Percentiles rank a stretch among this genome's conserved stretches.
phyloP scores from a whole-genome alignment of 2,113 vertebrate species.

The Aleadryas rufinucha region DNA sequence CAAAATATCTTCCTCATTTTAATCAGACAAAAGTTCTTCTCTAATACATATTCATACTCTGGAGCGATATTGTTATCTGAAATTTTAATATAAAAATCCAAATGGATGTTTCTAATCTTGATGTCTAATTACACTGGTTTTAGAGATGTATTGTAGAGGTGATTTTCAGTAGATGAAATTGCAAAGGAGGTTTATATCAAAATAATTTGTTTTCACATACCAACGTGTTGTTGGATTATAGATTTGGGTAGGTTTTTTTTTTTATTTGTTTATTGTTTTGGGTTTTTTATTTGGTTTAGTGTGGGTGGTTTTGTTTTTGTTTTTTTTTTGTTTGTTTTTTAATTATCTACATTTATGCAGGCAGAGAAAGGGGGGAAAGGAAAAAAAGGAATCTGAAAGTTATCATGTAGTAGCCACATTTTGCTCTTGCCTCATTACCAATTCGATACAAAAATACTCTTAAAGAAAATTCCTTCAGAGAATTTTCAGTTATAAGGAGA shows the following conservation, averaged over 20 bases:
- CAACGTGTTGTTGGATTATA: not conserved
- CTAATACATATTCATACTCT: not conserved
- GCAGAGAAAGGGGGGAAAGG: not conserved
- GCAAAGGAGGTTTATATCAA: not conserved
- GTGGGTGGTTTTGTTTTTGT: no score
- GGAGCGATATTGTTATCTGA: not conserved
- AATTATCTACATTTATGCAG: not conserved
- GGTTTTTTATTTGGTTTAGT: not conserved
- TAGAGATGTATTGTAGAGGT: not conserved
- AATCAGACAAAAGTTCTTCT: not conserved
- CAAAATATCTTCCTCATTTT: not conserved
- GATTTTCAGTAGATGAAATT: not conserved
- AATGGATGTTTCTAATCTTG: not conserved
- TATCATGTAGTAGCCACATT: not conserved
- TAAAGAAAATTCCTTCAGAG: not conserved
- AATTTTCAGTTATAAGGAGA: not conserved
- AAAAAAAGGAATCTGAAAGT: not conserved
- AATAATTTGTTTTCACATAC: not conserved
- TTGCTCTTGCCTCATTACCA: not conserved
- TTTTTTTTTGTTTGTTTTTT: not conserved
- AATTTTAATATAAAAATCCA: not conserved
- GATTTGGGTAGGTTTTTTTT: not conserved
- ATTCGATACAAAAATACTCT: not conserved
- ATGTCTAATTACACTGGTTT: not conserved
- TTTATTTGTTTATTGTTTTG: not conserved